A percentile compares a stretch with the other conserved stretches of the same genome.
These are phyloP conservation scores for Melanotaenia boesemani DNA, from an alignment of 2,797 vertebrate species.

Conservation along the genomic window DNA sequence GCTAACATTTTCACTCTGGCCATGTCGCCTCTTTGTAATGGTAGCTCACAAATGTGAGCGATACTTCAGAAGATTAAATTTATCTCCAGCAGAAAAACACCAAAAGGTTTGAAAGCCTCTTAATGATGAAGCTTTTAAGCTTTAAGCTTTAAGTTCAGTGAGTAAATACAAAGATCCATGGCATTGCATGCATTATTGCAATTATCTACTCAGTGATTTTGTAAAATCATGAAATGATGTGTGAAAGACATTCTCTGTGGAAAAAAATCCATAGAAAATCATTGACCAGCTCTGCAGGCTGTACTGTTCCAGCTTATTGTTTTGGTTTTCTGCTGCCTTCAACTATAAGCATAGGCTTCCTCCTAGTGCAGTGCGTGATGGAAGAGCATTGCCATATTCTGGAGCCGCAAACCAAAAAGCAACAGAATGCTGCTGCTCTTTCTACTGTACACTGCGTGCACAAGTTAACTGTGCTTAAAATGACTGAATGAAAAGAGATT, in stretches of 20 bases:
- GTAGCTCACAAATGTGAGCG: slow-evolving; percentile 5
- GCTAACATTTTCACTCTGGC: not conserved
- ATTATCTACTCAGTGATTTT: not conserved
- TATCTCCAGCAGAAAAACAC: not conserved
- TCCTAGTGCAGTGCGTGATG: too few relatives aligned
- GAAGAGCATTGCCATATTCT: too few relatives aligned
- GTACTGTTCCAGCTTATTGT: not conserved
- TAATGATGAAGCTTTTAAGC: not conserved
- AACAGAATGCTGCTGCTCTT: too few relatives aligned
- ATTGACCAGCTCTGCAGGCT: not conserved
- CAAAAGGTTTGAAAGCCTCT: not conserved
- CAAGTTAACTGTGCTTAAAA: too few relatives aligned
- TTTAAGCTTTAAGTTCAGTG: slow-evolving; percentile 1
- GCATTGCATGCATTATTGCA: not conserved
- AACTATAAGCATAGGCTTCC: too few relatives aligned
- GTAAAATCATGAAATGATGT: not conserved
- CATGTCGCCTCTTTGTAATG: not conserved
- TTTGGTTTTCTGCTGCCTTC: not conserved
- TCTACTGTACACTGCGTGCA: too few relatives aligned
- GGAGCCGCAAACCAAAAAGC: too few relatives aligned
- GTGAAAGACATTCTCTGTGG: not conserved
- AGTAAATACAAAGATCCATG: not conserved
- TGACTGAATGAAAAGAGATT: too few relatives aligned
- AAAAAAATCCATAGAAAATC: not conserved
- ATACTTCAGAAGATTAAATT: slow-evolving; percentile 20